Base-by-base conservation (phyloP, 2,888 invertebrate species). In the Drosophila helvetica region DNA sequence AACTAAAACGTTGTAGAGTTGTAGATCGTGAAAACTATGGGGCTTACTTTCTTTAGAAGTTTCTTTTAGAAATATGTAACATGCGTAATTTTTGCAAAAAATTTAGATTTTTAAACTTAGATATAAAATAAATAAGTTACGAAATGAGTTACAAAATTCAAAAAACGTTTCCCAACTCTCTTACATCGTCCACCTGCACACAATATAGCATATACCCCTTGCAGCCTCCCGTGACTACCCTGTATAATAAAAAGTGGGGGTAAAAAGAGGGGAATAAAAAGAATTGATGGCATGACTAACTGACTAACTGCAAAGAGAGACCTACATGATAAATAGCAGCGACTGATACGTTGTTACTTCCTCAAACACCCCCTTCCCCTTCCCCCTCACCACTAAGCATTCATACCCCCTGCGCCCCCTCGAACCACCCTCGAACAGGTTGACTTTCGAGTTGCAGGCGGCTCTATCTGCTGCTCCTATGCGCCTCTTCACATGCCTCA, bases 401-500 rank as follows among this genome's bases (percentile, higher is more conserved):
- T 63, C 48, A 33, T 33, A 15, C 15, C 38, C 38, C 0, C 22
- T 22, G 3, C 22, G 4, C 22, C 38, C 5, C 15, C 62, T 9
- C 38, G n/a, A 19, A 25, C 43, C 42, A 18, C 6, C 22, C 22
- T 22, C 22, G 22, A 22, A 38, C 71, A 71, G 71, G 71, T 73
- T 65, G 71, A 71, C 71, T 71, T 43, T 48, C 10, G 38, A 42
- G 50, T n/a, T 43, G 47, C 53, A 55, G 46, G 67, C 33, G 25
- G 22, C 38, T 38, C 38, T 38, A 38, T 38, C 38, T 38, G 38
- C 38, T 38, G n/a, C 38, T 38, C 38, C 38, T 38, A 38, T 22
- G 22, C n/a, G 38, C 43, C 65, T 57, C 73, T 58, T 82, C 82
- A 85, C 86, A 82, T 82, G 68, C 82, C 79, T 75, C 72, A 78